Base-by-base conservation (phyloP, 2,113 vertebrate species). In the Galemys pyrenaicus region DNA sequence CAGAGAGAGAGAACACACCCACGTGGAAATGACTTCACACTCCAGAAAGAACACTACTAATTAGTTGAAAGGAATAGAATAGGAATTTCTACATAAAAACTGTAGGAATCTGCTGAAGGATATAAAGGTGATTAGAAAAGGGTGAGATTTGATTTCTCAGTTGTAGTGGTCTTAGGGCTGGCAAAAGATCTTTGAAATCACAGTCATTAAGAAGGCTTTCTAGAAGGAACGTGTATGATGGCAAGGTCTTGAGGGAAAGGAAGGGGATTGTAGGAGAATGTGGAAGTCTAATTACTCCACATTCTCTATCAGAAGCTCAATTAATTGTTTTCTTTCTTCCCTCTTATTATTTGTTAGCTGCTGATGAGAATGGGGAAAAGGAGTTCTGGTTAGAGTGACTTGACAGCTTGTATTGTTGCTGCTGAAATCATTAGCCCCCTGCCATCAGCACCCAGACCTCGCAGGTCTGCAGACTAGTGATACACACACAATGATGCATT, bases 351-450 rank as follows among this genome's bases (percentile, higher is more conserved):
- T 81, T 67, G 35, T 71, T 65, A 39, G 65, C 30, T 67, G 46
- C 80, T 44, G 75, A 22, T n/a, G 68, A 54, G 9, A 1, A 0
- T 15, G 35, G 10, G 79, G 44, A 6, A n/a, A 77, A 35, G 68
- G 74, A 82, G 78, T 87, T 74, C 58, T 54, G 83, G 64, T 79
- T 54, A 65, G 44, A 3, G 30, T 79, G 82, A 91, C 22, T 30
- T 70, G 73, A 81, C 94, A 94, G 94, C 49, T 82, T 95, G 51
- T 84, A 22, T 70, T 67, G 11, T 13, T 39, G 46, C 60, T 80
- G 54, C 77, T 35, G 94, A 77, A 71, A 37, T 86, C 62, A 82
- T 94, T 54, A 95, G 78, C n/a, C 70, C 87, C 85, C 85, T 78
- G 80, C 84, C 84, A 87, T 71, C 24, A 35, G 87, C 90, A 87